Evolutionary conservation across 2,797 vertebrate genomes (phyloP).

Genomic region (Lemur catta): DNA sequence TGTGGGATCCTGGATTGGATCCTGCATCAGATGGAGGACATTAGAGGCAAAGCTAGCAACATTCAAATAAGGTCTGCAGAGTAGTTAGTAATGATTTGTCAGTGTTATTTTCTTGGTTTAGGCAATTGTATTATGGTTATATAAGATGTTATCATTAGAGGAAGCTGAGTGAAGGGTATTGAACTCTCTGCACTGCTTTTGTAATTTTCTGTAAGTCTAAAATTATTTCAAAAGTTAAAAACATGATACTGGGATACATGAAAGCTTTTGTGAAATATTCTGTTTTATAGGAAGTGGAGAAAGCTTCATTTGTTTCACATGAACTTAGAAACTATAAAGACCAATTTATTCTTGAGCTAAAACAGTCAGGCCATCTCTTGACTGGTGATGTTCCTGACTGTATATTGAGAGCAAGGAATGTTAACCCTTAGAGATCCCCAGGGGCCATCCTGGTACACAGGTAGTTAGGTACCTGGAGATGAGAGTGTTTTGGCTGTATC

Average conservation of each 20-base stretch:
- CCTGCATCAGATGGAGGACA: not conserved
- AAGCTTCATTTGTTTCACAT: not conserved
- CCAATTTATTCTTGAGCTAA: not conserved
- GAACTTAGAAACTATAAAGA: not conserved
- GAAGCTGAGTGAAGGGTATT: not conserved
- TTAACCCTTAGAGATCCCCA: not conserved
- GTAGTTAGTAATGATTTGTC: not conserved
- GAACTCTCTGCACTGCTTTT: not conserved
- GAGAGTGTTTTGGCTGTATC: not conserved
- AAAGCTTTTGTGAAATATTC: not conserved
- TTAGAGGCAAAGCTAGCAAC: not conserved
- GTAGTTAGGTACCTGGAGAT: not conserved
- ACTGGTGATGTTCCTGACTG: not conserved
- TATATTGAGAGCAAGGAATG: not conserved
- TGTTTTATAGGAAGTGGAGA: not conserved
- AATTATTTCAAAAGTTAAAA: not conserved
- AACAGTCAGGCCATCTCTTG: constrained; percentile 3
- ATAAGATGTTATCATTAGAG: not conserved
- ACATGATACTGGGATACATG: not conserved
- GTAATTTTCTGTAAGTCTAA: not conserved
- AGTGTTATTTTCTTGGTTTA: not conserved
- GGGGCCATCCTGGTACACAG: not conserved
- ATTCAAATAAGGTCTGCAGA: not conserved
- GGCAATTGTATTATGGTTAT: not conserved
- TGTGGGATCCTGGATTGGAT: not conserved